Evolutionary conservation across 1,140 invertebrate genomes (phyloP), one percentile per base, ranked within the genome.

Genomic region (Hycleus phaleratus): DNA sequence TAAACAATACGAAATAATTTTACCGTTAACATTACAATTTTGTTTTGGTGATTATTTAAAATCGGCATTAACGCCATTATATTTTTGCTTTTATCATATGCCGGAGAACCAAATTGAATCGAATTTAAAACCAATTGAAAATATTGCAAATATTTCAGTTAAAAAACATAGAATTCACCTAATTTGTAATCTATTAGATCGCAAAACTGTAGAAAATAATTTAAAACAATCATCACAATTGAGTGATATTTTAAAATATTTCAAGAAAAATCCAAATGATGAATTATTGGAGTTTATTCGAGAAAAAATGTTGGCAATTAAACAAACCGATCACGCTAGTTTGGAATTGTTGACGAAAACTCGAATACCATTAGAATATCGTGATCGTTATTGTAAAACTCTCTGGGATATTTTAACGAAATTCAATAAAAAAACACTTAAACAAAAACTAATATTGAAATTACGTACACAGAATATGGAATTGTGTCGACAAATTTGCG

Each of bases 331-430:
- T 32, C 7, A 46, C 11, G 3, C 26, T 4, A 25, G 44, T 18
- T 46, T 53, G n/a, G 39, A 53, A 6, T 32, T n/a, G 26, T 26
- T 43, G 10, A 11, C 44, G n/a, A 38, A 53, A 44, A 24, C 18
- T n/a, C 26, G 1, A 8, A 9, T 38, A 26, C 43, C 51, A 10
- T n/a, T 26, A 26, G 43, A 32, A n/a, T 53, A 53, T 26, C 32
- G 18, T 9, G 10, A 12, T 6, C 10, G 24, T 26, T 53, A 42
- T 53, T 26, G 38, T 12, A 32, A 26, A 38, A 11, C 4, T 9
- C 11, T 53, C 9, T 53, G 51, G 51, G 45, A 56, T n/a, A 56
- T 56, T 48, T 49, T 56, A 38, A 26, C 32, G 7, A 32, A 32
- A 32, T 32, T 32, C 32, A 32, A 32, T 32, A 32, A 32, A 7